Base-by-base conservation (phyloP, 2,888 invertebrate genomes). In the Aromia moschata region DNA sequence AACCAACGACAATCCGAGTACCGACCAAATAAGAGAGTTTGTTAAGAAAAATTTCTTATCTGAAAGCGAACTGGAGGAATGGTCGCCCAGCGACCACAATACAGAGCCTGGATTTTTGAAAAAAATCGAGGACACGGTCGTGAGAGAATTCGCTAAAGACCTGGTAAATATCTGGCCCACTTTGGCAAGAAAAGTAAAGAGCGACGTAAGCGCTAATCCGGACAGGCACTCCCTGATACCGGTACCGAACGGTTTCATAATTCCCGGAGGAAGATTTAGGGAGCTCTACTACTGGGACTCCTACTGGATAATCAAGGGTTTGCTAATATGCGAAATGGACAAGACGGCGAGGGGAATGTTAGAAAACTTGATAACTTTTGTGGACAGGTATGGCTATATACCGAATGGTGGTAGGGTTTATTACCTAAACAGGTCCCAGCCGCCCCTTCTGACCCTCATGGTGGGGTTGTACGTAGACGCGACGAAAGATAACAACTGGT, bases 261-360 rank as follows among this genome's bases (percentile, higher is more conserved):
- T 85, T 67, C 92, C 85, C 11, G 87, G 92, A 68, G 86, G 94
- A 63, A 73, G 94, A 77, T 86, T 94, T 81, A 81, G 83, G 71
- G 91, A 90, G 74, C 83, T 89, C 54, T 94, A 93, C 77, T 94
- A 94, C 76, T 94, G 94, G 94, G 94, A 94, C 74, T 88, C 93
- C 0, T 94, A 90, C 77, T 94, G 94, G 93, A 91, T 92, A 47
- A 84, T 94, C 38, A 88, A 90, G 74, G 72, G 94, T 0, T 81
- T 94, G 2, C 80, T 94, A 0, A 81, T 89, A 4, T 89, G 90
- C 58, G 91, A 88, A 62, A 93, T 94, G 93, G 76, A 83, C 5
- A 80, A 83, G 2, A 93, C 93, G 0, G 90, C 85, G 1, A 20
- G 18, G 9, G 52, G 52, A 1, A 90, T 94, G 84, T 83, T 94